These are phyloP conservation scores for Teleogryllus oceanicus DNA, from an alignment of 2,888 invertebrate species.

Conservation along the genomic window DNA sequence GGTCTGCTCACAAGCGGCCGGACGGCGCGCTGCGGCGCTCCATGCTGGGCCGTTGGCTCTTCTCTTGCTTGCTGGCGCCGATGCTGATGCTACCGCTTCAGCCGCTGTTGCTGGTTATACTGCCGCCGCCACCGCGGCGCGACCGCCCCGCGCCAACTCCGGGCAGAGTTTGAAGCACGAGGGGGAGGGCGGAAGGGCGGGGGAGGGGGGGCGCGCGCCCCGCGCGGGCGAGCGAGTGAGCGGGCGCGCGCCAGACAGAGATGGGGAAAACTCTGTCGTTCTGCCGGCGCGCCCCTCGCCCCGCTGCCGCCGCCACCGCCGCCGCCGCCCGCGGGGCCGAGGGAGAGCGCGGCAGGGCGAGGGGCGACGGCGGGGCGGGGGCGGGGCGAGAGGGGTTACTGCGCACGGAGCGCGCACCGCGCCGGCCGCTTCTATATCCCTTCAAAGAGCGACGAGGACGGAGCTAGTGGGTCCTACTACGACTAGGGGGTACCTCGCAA, in stretches of 20 bases:
- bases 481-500: constrained; percentile 18
- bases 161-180: neutral
- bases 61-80: constrained; percentile 29
- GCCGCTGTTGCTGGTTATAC: constrained; percentile 12
- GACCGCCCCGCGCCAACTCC: constrained; percentile 9
- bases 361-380: neutral
- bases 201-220: constrained; percentile 19
- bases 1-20: constrained; percentile 42
- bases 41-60: constrained; percentile 11
- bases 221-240: constrained; percentile 18
- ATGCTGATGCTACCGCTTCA: constrained; percentile 23
- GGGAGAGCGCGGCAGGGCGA: neutral
- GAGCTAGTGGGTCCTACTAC: constrained; percentile 18
- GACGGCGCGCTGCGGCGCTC: constrained; percentile 41
- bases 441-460: constrained; percentile 7
- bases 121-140: constrained; percentile 18
- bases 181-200: neutral
- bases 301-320: neutral
- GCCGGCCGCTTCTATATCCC: neutral
- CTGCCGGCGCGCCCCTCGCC: neutral
- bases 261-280: constrained; percentile 18
- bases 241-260: neutral
- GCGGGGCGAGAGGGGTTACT: neutral
- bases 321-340: neutral
- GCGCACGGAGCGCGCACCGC: constrained; percentile 7